Base-by-base conservation (phyloP, 2,888 invertebrate species). In the Emmelina monodactyla region DNA sequence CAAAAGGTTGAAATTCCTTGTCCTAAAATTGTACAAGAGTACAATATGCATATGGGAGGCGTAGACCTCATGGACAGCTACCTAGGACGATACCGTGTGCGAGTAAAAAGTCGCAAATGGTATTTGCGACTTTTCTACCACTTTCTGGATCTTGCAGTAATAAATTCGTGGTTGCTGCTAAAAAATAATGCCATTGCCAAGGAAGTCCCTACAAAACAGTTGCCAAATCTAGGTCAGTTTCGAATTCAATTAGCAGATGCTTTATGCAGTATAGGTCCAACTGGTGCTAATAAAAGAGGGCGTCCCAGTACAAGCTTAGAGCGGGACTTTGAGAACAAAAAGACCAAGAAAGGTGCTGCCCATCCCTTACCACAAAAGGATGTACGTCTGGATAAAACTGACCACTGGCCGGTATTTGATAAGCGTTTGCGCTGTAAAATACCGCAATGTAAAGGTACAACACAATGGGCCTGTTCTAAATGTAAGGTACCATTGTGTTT, bases 31-130 rank as follows among this genome's bases (percentile, higher is more conserved):
- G 44, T 58, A 37, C 45, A 51, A 44, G 48, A 54, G 12, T 61
- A 62, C 41, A 61, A 60, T 50, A 50, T 47, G 37, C 55, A 59
- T 37, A 62, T 60, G 60, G 36, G 35, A n/a, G 58, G 55, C 41
- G 58, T 57, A 25, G 60, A 61, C 32, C 50, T 59, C 31, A 49
- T 55, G 48, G 56, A 63, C 45, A 55, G 51, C 35, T 53, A 50
- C 51, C 44, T 56, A 40, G 54, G 53, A 35, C 50, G 54, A 47
- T 45, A 54, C 45, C 46, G 47, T 38, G 53, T 53, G 39, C 47
- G 1, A 38, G 44, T 54, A 6, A 54, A 52, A 41, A 52, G 53
- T 43, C 57, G 51, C 50, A 60, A 62, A 40, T 58, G 58, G 56
- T 58, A 58, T 32, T 39, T 60, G 40, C 50, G 53, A 44, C 48